A percentile compares a stretch with the other conserved stretches of the same genome.
These are phyloP conservation scores for Lymantria monacha DNA, from an alignment of 2,888 invertebrate species.

Conservation along the genomic window DNA sequence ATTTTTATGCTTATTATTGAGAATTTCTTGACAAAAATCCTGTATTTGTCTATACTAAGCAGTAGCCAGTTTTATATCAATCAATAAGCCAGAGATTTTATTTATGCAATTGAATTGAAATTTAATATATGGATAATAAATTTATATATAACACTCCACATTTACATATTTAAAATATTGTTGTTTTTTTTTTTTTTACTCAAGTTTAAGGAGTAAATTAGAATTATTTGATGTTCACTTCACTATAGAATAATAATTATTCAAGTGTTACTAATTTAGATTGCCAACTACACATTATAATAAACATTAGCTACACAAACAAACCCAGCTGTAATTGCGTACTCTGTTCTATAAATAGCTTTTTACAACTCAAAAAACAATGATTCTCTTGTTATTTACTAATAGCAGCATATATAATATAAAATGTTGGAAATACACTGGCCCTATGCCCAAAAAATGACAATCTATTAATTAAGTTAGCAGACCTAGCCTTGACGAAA, in stretches of 20 bases:
- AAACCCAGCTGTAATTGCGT: conserved; percentile 49
- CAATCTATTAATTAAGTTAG: conserved; percentile 43
- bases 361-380: conserved; percentile 45
- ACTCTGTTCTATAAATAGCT: conserved; percentile 68
- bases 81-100: too few relatives aligned
- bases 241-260: conserved; percentile 2
- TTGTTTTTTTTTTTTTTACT: too few relatives aligned
- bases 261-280: conserved; percentile 27
- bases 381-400: conserved; percentile 25
- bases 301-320: conserved; percentile 49
- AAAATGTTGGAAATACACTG: conserved; percentile 26
- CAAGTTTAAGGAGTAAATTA: too few relatives aligned
- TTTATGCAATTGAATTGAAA: too few relatives aligned
- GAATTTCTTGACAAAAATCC: too few relatives aligned
- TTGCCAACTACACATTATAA: conserved; percentile 27
- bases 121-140: too few relatives aligned
- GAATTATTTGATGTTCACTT: too few relatives aligned
- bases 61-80: too few relatives aligned
- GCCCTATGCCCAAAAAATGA: neutral
- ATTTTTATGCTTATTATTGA: too few relatives aligned
- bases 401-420: conserved; percentile 40
- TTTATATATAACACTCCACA: too few relatives aligned
- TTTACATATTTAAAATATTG: too few relatives aligned
- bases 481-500: conserved; percentile 36
- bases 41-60: too few relatives aligned